A percentile compares a stretch with the other conserved stretches of the same genome.
These are phyloP conservation scores for Tinea pellionella DNA, from an alignment of 2,888 invertebrate species.

Conservation along the genomic window DNA sequence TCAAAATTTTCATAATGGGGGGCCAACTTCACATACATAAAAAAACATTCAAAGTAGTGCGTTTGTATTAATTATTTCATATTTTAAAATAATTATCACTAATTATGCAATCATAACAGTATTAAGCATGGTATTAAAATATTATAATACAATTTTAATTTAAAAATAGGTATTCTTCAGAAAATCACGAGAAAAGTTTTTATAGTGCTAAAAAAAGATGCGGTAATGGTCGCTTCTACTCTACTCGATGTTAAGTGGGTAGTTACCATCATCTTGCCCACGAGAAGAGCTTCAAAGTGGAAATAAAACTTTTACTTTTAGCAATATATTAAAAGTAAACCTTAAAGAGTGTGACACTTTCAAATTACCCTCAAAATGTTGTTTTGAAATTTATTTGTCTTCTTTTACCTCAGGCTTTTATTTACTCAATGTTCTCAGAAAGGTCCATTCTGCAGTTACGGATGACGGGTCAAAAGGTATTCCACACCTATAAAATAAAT, in stretches of 20 bases:
- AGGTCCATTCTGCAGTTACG: background rate
- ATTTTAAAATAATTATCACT: too few species aligned
- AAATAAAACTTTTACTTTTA: background rate
- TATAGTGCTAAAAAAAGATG: background rate
- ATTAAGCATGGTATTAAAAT: too few species aligned
- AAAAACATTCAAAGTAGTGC: too few species aligned
- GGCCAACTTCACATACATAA: too few species aligned
- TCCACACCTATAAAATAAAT: constrained; percentile 9
- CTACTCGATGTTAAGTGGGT: background rate
- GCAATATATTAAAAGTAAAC: background rate
- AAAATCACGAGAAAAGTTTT: background rate
- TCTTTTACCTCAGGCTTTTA: background rate
- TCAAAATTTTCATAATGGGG: too few species aligned
- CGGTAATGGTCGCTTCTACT: background rate
- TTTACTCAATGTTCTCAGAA: constrained; percentile 7
- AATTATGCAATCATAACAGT: too few species aligned
- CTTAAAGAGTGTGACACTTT: background rate
- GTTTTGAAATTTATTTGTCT: background rate
- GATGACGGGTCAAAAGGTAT: background rate
- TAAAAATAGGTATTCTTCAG: background rate
- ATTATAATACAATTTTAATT: background rate
- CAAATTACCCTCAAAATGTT: background rate
- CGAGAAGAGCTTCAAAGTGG: background rate
- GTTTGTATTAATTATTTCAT: too few species aligned
- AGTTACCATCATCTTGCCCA: background rate